Percentiles rank a stretch among this genome's conserved stretches.
phyloP scores from a whole-genome alignment of 2,797 vertebrate species.

The Anabacerthia variegaticeps region DNA sequence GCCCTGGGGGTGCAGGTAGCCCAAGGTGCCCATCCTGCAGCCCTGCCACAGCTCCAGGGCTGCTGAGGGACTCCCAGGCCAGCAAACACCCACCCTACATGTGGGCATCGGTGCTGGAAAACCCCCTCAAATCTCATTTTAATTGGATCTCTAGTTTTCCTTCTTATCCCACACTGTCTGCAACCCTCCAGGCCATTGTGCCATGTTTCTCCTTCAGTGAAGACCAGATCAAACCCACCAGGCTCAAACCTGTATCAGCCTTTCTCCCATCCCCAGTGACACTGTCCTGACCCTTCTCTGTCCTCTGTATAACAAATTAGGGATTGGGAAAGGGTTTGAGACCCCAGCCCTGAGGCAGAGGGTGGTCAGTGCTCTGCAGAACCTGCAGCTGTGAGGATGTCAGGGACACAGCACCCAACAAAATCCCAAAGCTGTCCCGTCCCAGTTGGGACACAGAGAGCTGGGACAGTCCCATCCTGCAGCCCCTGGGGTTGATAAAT shows the following conservation, averaged over 20 bases:
- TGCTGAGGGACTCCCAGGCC: not conserved
- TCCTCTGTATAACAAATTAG: not conserved
- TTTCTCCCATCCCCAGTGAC: rapidly evolving
- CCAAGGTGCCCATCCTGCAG: rapidly evolving
- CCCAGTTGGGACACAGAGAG: not conserved
- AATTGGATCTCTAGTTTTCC: not conserved
- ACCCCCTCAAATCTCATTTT: not conserved
- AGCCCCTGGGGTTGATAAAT: not conserved
- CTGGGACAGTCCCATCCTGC: not conserved
- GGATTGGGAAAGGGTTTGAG: not conserved
- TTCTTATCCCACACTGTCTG: not conserved
- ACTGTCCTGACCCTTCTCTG: not conserved
- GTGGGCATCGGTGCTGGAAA: rapidly evolving
- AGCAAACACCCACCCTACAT: not conserved
- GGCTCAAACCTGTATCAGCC: not conserved
- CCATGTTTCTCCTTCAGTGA: rapidly evolving
- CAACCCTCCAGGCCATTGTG: rapidly evolving
- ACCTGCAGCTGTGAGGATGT: not conserved
- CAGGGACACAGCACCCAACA: not conserved
- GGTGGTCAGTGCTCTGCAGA: not conserved
- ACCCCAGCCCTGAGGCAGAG: not conserved
- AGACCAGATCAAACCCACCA: not conserved
- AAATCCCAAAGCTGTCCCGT: not conserved
- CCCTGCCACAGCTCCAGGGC: not conserved
- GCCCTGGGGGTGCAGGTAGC: not conserved